Percentiles rank a stretch among this genome's conserved stretches.
Evolutionary conservation across 2,113 vertebrate genomes (phyloP).

Genomic region (Ammospiza nelsoni): DNA sequence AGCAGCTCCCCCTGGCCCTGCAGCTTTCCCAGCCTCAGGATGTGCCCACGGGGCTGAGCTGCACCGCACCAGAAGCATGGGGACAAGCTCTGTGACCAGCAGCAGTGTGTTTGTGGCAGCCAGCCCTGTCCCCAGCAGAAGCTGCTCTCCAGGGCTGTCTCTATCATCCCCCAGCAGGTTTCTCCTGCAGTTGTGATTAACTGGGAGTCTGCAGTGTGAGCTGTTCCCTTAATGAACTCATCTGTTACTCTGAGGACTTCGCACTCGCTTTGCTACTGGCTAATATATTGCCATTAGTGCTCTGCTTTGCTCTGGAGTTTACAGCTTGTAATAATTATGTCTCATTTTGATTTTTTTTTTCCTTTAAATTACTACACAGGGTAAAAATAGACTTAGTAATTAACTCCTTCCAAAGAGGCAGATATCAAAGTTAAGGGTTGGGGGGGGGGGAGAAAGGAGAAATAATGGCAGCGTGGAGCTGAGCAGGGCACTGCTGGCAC

Average conservation of each 20-base stretch:
- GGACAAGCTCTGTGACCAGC: not conserved
- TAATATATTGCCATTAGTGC: conserved; percentile 73
- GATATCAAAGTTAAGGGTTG: conserved; percentile 31
- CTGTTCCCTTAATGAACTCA: conserved; percentile 71
- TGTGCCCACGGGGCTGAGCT: not conserved
- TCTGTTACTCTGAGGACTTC: conserved; percentile 43
- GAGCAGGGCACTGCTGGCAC: not conserved
- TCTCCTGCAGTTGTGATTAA: conserved; percentile 59
- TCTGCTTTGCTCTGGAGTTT: conserved; percentile 64
- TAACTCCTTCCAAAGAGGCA: conserved; percentile 59
- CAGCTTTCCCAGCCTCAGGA: not conserved
- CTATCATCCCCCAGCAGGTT: not conserved
- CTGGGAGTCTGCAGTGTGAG: conserved; percentile 49
- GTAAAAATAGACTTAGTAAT: conserved; percentile 63
- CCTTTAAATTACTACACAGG: conserved; percentile 49
- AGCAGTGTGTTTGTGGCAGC: not conserved
- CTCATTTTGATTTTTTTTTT: conserved; percentile 65
- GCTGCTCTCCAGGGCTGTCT: not conserved
- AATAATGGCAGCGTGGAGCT: not conserved
- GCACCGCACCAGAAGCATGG: not conserved
- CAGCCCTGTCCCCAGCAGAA: not conserved
- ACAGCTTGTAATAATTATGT: conserved; percentile 72
- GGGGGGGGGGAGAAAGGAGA: not conserved
- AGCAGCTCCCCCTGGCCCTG: not conserved
- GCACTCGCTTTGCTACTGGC: conserved; percentile 50